A percentile compares a stretch with the other conserved stretches of the same genome.
These are phyloP conservation scores for Lamproptera curius DNA, from an alignment of 2,888 invertebrate genomes.

Conservation along the genomic window DNA sequence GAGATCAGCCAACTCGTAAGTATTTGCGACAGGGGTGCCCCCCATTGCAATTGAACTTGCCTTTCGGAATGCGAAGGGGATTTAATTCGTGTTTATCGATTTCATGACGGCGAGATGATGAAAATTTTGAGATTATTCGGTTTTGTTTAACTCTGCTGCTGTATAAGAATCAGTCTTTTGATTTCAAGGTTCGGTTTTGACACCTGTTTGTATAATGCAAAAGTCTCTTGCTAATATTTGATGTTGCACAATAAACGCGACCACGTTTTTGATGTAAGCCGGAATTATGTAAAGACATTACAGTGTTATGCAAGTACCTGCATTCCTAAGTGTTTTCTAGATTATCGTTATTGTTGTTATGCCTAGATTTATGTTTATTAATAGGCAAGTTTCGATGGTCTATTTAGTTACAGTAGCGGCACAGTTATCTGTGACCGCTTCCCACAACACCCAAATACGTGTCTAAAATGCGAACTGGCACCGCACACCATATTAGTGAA, in stretches of 20 bases:
- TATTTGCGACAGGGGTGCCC: slow-evolving; percentile 31
- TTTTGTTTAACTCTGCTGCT: neutral
- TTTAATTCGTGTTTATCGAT: slow-evolving; percentile 1
- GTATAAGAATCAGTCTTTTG: neutral
- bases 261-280: slow-evolving; percentile 20
- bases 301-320: slow-evolving; percentile 25
- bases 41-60: slow-evolving; percentile 8
- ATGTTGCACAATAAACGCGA: slow-evolving; percentile 24
- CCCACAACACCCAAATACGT: slow-evolving; percentile 47
- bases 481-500: slow-evolving; percentile 51
- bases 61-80: slow-evolving; percentile 13
- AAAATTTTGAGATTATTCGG: neutral
- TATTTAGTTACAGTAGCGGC: slow-evolving; percentile 27
- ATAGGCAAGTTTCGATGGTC: slow-evolving; percentile 31
- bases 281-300: slow-evolving; percentile 25
- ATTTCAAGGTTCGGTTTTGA: neutral
- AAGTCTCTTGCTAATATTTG: neutral
- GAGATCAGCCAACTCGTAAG: slow-evolving; percentile 84
- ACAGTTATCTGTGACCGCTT: slow-evolving; percentile 58
- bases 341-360: slow-evolving; percentile 1
- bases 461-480: slow-evolving; percentile 51
- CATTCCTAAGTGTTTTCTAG: slow-evolving; percentile 19
- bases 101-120: neutral
- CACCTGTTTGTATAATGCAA: slow-evolving; percentile 1
- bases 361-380: slow-evolving; percentile 50